phyloP scores from a whole-genome alignment of 2,113 vertebrate genomes.

The Pantherophis guttatus region DNA sequence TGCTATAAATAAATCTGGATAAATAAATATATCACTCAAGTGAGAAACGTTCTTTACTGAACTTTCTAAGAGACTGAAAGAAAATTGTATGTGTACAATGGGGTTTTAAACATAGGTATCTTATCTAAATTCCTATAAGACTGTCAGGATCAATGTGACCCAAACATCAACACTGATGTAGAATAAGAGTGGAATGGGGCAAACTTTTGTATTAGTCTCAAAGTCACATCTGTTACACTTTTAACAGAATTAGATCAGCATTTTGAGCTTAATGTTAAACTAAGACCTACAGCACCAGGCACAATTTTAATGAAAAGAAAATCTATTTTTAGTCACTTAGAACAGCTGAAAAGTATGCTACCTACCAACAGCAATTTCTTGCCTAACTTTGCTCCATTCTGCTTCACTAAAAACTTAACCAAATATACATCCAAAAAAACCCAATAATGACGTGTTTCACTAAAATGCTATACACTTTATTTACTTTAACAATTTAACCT shows the following conservation, averaged over 20 bases:
- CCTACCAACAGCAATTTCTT: constrained; percentile 15
- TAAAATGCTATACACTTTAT: not conserved
- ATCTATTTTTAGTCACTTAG: constrained; percentile 36
- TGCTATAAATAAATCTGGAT: not conserved
- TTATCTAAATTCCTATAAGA: not conserved
- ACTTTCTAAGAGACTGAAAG: not conserved
- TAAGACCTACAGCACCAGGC: constrained; percentile 44
- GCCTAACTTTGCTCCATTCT: not conserved
- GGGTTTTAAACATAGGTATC: not conserved
- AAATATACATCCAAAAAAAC: not conserved
- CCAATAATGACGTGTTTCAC: not conserved
- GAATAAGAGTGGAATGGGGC: constrained; percentile 56
- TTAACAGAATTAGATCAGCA: constrained; percentile 62
- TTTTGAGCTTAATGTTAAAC: constrained; percentile 55
- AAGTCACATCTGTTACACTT: constrained; percentile 11
- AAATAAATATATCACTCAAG: not conserved
- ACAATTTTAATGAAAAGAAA: constrained; percentile 37
- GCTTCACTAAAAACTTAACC: constrained; percentile 12
- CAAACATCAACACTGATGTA: not conserved
- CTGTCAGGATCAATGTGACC: not conserved
- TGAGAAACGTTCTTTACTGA: not conserved
- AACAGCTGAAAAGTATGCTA: constrained; percentile 43
- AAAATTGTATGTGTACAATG: not conserved
- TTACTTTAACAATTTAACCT: not conserved
- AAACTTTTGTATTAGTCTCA: constrained; percentile 46